These are phyloP conservation scores for Cephus cinctus DNA, from an alignment of 1,140 invertebrate genomes.

Conservation along the genomic window DNA sequence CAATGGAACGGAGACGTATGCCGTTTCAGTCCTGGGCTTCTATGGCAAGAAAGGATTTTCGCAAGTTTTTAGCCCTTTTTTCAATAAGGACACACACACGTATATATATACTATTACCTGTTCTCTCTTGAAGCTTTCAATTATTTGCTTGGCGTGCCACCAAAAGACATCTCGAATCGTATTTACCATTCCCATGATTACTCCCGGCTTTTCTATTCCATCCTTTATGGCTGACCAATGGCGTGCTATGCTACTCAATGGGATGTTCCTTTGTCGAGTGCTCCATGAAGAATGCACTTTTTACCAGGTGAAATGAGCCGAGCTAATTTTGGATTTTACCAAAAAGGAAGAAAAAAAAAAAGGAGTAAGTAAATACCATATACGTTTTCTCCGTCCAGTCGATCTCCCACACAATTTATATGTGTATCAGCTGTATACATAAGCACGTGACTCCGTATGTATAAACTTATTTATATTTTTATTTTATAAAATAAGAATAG, in stretches of 20 bases:
- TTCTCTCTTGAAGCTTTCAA: constrained; percentile 19
- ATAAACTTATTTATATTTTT: too few species aligned
- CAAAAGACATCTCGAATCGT: constrained; percentile 33
- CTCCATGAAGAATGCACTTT: constrained; percentile 39
- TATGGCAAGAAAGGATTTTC: constrained; percentile 34
- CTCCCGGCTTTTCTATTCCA: constrained; percentile 23
- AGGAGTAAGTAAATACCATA: background rate
- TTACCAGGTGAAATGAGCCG: constrained; percentile 46
- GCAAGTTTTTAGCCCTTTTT: constrained; percentile 30
- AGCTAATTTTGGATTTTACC: constrained; percentile 31
- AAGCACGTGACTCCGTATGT: too few species aligned
- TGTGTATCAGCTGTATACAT: background rate
- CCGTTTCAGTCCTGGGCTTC: too few species aligned
- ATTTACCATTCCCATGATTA: constrained; percentile 54
- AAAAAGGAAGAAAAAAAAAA: background rate
- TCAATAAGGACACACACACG: too few species aligned
- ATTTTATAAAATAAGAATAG: too few species aligned
- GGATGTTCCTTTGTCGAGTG: constrained; percentile 38
- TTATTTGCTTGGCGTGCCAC: constrained; percentile 29
- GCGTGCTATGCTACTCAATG: constrained; percentile 38
- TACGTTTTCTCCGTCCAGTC: background rate
- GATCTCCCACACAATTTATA: background rate
- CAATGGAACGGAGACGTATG: too few species aligned
- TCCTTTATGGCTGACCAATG: constrained; percentile 43
- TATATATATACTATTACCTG: background rate